Percentiles rank a stretch among this genome's conserved stretches.
Conservation (phyloP, 2,888 invertebrate species). For the Metacarcinus magister region DNA sequence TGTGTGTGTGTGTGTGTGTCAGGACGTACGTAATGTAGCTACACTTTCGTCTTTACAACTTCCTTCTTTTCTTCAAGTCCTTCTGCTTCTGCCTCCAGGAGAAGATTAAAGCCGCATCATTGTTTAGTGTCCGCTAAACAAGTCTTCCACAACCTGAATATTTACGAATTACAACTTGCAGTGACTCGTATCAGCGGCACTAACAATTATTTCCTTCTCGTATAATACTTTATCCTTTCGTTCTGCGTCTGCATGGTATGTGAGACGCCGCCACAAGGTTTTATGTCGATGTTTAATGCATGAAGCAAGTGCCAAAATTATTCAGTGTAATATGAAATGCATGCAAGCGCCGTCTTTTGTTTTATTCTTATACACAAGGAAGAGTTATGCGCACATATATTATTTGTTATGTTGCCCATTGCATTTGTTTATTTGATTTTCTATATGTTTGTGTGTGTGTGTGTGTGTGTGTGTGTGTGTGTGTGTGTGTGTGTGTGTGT, state of each 20-base stretch:
- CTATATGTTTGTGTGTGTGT: conserved; percentile 15
- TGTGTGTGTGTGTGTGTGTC: neutral
- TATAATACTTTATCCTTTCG: neutral
- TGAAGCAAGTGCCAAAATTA: neutral
- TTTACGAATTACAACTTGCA: neutral
- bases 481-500: conserved; percentile 58
- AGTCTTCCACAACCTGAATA: neutral
- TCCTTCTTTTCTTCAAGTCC: neutral
- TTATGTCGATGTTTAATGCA: neutral
- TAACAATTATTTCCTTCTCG: neutral
- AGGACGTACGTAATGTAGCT: neutral
- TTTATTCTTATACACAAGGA: neutral
- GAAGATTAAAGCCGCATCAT: neutral
- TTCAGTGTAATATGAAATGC: neutral
- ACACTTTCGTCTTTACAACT: neutral
- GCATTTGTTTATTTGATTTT: neutral
- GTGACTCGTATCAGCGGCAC: neutral
- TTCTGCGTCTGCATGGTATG: neutral
- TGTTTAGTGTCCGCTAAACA: neutral
- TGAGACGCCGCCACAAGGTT: neutral
- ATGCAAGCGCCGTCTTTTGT: neutral
- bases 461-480: conserved; percentile 59
- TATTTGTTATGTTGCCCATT: neutral
- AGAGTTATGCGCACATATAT: neutral
- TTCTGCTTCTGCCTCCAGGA: neutral